A percentile compares a stretch with the other conserved stretches of the same genome.
phyloP scores from a whole-genome alignment of 2,797 vertebrate genomes.

The Lagodon rhomboides region DNA sequence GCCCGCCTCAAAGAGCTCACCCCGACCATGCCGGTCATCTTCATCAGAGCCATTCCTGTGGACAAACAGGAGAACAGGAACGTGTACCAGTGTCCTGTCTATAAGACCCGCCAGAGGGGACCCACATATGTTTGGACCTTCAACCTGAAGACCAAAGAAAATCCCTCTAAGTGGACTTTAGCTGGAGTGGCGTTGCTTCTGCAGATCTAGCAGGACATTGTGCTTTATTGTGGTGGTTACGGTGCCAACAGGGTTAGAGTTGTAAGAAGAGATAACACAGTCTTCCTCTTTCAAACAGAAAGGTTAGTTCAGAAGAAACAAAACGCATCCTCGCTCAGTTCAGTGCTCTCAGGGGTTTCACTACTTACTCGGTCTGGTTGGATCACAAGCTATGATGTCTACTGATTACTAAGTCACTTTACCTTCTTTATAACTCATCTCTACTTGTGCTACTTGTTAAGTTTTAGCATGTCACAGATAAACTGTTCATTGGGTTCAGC shows the following conservation, averaged over 20 bases:
- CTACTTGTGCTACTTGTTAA: background rate
- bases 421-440: too few relatives aligned
- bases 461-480: background rate
- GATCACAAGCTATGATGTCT: background rate
- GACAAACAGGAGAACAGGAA: constrained; percentile 90
- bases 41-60: constrained; percentile 90
- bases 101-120: constrained; percentile 93
- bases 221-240: background rate
- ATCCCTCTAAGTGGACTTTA: constrained; percentile 93
- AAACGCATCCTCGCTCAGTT: background rate
- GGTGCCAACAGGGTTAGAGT: constrained; percentile 33
- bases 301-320: background rate
- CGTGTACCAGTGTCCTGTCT: constrained; percentile 92
- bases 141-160: constrained; percentile 93
- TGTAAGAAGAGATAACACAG: background rate
- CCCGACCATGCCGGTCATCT: constrained; percentile 91
- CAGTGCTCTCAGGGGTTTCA: background rate
- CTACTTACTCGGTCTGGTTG: background rate
- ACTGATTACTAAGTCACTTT: background rate
- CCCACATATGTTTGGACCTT: constrained; percentile 96
- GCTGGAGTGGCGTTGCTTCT: constrained; percentile 94
- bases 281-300: background rate
- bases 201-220: constrained; percentile 80
- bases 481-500: background rate
- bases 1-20: constrained; percentile 93